Evolutionary conservation across 2,113 vertebrate genomes (phyloP), one percentile per base, ranked within the genome.

Genomic region (Hymenochirus boettgeri): DNA sequence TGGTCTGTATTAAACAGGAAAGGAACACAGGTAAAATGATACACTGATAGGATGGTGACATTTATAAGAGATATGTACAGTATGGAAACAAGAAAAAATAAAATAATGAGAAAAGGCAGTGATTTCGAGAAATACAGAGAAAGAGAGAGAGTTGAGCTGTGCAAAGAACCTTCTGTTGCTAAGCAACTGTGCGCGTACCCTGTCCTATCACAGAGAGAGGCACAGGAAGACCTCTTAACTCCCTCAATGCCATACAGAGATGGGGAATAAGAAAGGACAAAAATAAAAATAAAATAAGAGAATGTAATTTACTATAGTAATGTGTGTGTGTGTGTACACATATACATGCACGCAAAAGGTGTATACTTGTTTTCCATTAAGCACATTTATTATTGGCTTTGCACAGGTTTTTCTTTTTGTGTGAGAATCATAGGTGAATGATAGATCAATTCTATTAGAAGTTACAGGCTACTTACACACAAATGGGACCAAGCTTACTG

Each of bases 281-380:
- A 77, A 70, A 70, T 75, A 1, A 53, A 51, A 21, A 66, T 69
- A 73, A n/a, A n/a, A n/a, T n/a, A n/a, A n/a, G n/a, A n/a, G n/a
- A n/a, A n/a, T n/a, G n/a, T n/a, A n/a, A n/a, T n/a, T n/a, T n/a
- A n/a, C n/a, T n/a, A n/a, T n/a, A n/a, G n/a, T n/a, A n/a, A n/a
- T n/a, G n/a, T n/a, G n/a, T n/a, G n/a, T n/a, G n/a, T n/a, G n/a
- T n/a, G n/a, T n/a, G n/a, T n/a, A n/a, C n/a, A n/a, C n/a, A n/a
- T n/a, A n/a, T n/a, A n/a, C n/a, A n/a, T n/a, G n/a, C n/a, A n/a
- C n/a, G n/a, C n/a, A n/a, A n/a, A n/a, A n/a, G n/a, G n/a, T n/a
- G n/a, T n/a, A n/a, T n/a, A n/a, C n/a, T n/a, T n/a, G n/a, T n/a
- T n/a, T n/a, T n/a, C n/a, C n/a, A n/a, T n/a, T n/a, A n/a, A n/a